A percentile compares a stretch with the other conserved stretches of the same genome.
These are phyloP conservation scores for Lates calcarifer DNA, from an alignment of 2,113 vertebrate genomes.

Conservation along the genomic window DNA sequence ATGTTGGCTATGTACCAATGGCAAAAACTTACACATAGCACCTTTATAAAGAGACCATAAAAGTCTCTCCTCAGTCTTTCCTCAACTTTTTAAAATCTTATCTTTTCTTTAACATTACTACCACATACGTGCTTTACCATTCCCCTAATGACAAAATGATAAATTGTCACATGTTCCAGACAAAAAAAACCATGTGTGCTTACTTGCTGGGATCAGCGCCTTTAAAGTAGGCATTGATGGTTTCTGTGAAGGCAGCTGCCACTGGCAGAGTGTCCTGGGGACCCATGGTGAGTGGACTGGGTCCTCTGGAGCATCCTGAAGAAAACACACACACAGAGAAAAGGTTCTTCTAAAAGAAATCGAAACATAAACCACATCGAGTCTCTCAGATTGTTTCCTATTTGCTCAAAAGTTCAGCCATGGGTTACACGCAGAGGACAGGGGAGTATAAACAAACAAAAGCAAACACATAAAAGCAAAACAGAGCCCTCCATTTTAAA, in stretches of 20 bases:
- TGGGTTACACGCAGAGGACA: neutral
- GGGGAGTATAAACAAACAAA: neutral
- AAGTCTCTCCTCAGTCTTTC: neutral
- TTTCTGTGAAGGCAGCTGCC: constrained; percentile 97
- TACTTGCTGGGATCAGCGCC: constrained; percentile 98
- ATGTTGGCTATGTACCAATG: too few relatives aligned
- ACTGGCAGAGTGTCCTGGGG: constrained; percentile 97
- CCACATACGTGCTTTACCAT: neutral
- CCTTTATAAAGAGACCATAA: neutral
- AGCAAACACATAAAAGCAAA: constrained; percentile 5
- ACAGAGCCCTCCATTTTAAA: constrained; percentile 3
- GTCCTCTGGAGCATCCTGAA: constrained; percentile 94
- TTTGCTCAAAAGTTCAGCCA: neutral
- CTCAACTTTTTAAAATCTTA: neutral
- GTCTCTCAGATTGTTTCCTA: neutral
- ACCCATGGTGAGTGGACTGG: constrained; percentile 98
- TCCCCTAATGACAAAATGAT: neutral
- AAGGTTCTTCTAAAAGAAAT: neutral
- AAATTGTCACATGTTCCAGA: neutral
- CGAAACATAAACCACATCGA: neutral
- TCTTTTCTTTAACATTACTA: neutral
- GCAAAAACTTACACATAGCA: too few relatives aligned
- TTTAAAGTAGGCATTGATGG: constrained; percentile 98
- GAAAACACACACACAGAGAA: constrained; percentile 37
- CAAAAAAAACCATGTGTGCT: constrained; percentile 55